phyloP scores from a whole-genome alignment of 2,113 vertebrate genomes.

The Dendrocopos noguchii region DNA sequence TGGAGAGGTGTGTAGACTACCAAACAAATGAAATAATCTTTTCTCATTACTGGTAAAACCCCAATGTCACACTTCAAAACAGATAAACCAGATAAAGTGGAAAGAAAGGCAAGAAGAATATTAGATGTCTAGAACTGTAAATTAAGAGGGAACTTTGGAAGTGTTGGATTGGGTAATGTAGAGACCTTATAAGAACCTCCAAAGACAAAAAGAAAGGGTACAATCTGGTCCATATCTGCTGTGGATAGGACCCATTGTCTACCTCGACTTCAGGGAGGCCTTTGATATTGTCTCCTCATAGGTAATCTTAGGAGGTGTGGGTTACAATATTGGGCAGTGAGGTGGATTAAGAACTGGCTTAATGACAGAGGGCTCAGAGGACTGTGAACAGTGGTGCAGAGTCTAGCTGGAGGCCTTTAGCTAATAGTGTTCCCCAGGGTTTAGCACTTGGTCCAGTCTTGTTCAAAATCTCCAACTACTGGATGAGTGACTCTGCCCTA shows the following conservation, averaged over 20 bases:
- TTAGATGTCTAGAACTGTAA: background rate
- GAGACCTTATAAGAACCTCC: background rate
- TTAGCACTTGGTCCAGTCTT: no score
- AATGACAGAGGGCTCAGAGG: no score
- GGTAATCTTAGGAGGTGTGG: no score
- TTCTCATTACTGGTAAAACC: background rate
- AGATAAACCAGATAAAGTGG: background rate
- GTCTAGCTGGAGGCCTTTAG: no score
- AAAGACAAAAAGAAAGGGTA: background rate
- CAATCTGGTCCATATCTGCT: background rate
- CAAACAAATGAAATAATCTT: constrained; percentile 18
- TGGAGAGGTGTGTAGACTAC: constrained; percentile 5
- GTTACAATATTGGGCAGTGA: no score
- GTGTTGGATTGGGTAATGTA: background rate
- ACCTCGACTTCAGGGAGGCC: no score
- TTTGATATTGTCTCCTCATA: no score
- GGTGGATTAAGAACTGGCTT: no score
- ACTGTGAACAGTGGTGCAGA: no score
- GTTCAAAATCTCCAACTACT: no score
- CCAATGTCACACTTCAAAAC: background rate
- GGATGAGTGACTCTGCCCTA: background rate
- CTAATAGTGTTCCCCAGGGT: no score
- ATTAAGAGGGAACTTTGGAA: background rate
- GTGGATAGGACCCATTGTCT: background rate
- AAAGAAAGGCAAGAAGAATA: background rate